Evolutionary conservation across 2,113 vertebrate genomes (phyloP), one percentile per base, ranked within the genome.

Genomic region (Melanotaenia duboulayi): DNA sequence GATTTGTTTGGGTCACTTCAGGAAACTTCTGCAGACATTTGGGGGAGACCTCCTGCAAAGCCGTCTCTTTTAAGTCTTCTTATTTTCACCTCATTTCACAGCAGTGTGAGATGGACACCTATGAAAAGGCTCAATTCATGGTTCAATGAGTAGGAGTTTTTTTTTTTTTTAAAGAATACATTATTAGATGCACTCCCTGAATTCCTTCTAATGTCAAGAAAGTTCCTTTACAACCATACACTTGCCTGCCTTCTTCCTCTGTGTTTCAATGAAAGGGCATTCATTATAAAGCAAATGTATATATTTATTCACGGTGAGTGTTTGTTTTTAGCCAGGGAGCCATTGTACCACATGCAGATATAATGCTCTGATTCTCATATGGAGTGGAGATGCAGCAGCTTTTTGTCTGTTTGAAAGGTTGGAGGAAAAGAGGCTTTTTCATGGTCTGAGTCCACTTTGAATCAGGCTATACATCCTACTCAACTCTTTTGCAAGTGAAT

Each of bases 51-150:
- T 91, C 86, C 87, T 78, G 84, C 87, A 79, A 90, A 80, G 86
- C 64, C 57, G 72, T 86, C 81, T 89, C 86, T 89, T 90, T 87
- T 73, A 87, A 82, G 85, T 84, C 90, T 40, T 55, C 80, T 91
- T 91, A 91, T 85, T 82, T 87, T 90, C 87, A 83, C 88, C 90
- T 92, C 91, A 94, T 94, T 94, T 93, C 89, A 91, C 90, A 87
- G 75, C 81, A 91, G 87, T 90, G 68, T 74, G 87, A 84, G 85
- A 91, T 66, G 87, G 80, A 65, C 82, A 71, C 67, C 64, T 62
- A 71, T 93, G 82, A 92, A 91, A 90, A 86, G 90, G 60, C 75
- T 83, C 62, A 54, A 83, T 90, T 90, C 91, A 94, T 64, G 82
- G 71, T 85, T 86, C 80, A 77, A 85, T 82, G 87, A 77, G 83